Base-by-base conservation (phyloP, 2,888 invertebrate genomes). In the Patella depressa region DNA sequence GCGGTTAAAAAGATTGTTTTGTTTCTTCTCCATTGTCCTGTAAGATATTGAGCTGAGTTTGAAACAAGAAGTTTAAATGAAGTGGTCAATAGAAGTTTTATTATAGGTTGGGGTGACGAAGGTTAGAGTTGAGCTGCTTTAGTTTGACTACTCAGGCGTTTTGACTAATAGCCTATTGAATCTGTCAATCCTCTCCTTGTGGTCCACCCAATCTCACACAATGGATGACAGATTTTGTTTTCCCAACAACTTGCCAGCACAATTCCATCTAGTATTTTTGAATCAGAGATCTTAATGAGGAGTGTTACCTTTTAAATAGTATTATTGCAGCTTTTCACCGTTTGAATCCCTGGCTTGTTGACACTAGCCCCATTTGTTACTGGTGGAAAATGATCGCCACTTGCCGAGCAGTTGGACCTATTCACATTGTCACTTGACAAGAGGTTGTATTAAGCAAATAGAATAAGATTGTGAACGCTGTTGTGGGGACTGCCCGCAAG, bases 81-180 rank as follows among this genome's bases (percentile, higher is more conserved):
- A 53, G 45, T n/a, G 70, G 70, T 54, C 74, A 34, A 79, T 73
- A 77, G 79, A 74, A 69, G 45, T 76, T 79, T 79, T 77, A 77
- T 79, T 65, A 77, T 78, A 74, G 65, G 74, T 74, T 71, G 78
- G 53, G 55, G 59, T 55, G 65, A 34, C 53, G 57, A 74, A 73
- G 72, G 77, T 71, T n/a, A 71, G 71, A 71, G 34, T 55, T 72
- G 71, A 74, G 76, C 57, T 53, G 59, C 59, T 14, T 17, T 12
- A 9, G 72, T 72, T 45, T 74, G 45, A 29, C 55, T 71, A 71
- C 59, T 72, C 45, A 19, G 24, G 65, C 65, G 19, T 12, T 65
- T 70, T 76, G 76, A 80, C 75, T 80, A 78, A 80, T 80, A 78
- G 76, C 65, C 76, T 74, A 77, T 80, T 80, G 78, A 78, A 45